phyloP scores from a whole-genome alignment of 2,113 vertebrate genomes.

The Hystrix cristata region DNA sequence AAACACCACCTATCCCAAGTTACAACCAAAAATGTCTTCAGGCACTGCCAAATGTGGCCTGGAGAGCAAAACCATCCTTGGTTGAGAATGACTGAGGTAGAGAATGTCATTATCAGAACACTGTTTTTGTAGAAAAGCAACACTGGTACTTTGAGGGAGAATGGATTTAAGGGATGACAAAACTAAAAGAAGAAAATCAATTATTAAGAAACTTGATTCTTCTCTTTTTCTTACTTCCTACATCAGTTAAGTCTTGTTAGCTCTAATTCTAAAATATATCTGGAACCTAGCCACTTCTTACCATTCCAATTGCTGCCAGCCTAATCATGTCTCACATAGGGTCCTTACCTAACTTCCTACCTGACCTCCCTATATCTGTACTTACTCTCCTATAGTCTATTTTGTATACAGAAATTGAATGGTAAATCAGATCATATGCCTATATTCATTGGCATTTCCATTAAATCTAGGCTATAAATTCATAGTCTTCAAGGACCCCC shows the following conservation, averaged over 20 bases:
- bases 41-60: not conserved
- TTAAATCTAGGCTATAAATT: conserved; percentile 29
- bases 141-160: not conserved
- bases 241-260: not conserved
- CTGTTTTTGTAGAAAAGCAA: not conserved
- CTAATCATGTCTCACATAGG: not conserved
- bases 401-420: conserved; percentile 41
- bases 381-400: not conserved
- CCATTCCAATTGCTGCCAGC: not conserved
- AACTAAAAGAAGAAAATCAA: not conserved
- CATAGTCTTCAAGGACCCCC: not conserved
- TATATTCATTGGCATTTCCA: not conserved
- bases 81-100: not conserved
- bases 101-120: not conserved
- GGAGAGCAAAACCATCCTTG: not conserved
- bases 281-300: not conserved
- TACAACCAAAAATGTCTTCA: not conserved
- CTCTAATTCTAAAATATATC: not conserved
- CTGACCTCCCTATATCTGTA: not conserved
- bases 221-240: not conserved
- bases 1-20: not conserved
- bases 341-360: not conserved
- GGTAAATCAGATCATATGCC: not conserved
- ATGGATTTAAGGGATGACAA: not conserved
- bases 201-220: conserved; percentile 12